Base-by-base conservation (phyloP, 2,113 vertebrate genomes). In the Cyanoderma ruficeps region DNA sequence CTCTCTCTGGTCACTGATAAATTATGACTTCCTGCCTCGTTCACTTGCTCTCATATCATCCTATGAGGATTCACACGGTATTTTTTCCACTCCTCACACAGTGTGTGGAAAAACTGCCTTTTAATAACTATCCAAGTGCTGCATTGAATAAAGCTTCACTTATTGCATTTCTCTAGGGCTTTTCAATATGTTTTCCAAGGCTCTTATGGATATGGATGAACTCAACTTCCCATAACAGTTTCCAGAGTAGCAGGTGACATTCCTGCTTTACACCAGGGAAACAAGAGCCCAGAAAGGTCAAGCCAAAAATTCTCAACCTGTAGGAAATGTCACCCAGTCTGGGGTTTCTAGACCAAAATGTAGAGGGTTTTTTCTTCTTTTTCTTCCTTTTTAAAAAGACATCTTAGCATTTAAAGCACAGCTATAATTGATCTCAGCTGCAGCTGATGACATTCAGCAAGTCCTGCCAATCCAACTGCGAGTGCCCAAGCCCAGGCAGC, bases 341-440 rank as follows among this genome's bases (percentile, higher is more conserved):
- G 82, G 67, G 55, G 42, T 77, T 94, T 91, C 46, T n/a, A 60
- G 44, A 52, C 28, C 44, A 77, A 84, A 83, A 89, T 42, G 5
- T 28, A 64, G 47, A 92, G 10, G 3, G 10, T 0, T 47, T 52
- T 10, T 44, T 1, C 8, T 25, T 21, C 2, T 11, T 7, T 1
- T 7, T 37, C 1, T 3, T 17, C 1, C 14, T 33, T 7, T 15
- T 39, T 1, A 30, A 60, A 90, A 75, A 88, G 52, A 24, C 11
- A 46, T 75, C 41, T 79, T 76, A 63, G 25, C 77, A 53, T 95
- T 91, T 89, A 75, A 94, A 79, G 30, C 24, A 6, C 12, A 56
- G 33, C 63, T 85, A 2, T 60, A 81, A 95, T 22, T 93, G 83
- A 87, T 91, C 59, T 95, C 86, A 94, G 91, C 76, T 96, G 89